phyloP scores from a whole-genome alignment of 1,140 invertebrate genomes.

The Daktulosphaira vitifoliae region DNA sequence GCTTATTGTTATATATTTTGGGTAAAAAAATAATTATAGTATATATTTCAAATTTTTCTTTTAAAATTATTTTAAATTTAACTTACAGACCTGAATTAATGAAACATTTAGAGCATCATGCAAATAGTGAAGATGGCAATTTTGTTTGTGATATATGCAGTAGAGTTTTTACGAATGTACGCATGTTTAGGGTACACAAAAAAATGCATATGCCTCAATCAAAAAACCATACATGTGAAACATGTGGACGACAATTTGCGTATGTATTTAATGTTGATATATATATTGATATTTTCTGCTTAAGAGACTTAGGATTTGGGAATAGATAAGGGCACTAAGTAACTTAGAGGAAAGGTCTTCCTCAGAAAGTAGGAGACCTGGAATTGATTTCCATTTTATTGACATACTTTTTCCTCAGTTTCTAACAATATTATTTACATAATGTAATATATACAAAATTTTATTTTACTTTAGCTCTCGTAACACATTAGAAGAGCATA shows the following conservation, averaged over 20 bases:
- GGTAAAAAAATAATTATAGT: too few relatives aligned
- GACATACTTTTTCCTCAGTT: too few relatives aligned
- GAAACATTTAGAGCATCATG: constrained; percentile 57
- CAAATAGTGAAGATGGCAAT: constrained; percentile 52
- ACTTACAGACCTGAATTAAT: constrained; percentile 49
- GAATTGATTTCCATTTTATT: too few relatives aligned
- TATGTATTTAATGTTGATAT: constrained; percentile 37
- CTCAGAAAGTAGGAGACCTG: too few relatives aligned
- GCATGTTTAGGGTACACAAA: constrained; percentile 55
- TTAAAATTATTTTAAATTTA: too few relatives aligned
- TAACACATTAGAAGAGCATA: constrained; percentile 59
- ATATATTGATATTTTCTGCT: background rate
- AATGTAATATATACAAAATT: background rate
- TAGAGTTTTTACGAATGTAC: constrained; percentile 53
- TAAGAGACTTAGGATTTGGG: too few relatives aligned
- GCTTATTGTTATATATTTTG: too few relatives aligned
- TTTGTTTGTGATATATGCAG: constrained; percentile 59
- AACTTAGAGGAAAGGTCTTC: too few relatives aligned
- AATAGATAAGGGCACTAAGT: too few relatives aligned
- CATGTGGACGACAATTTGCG: constrained; percentile 56
- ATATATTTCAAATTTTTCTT: too few relatives aligned
- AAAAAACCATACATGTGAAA: constrained; percentile 55
- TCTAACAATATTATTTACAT: too few relatives aligned
- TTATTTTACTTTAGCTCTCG: constrained; percentile 48
- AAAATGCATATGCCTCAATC: constrained; percentile 53